phyloP scores from a whole-genome alignment of 2,113 vertebrate species.

The Psammodynastes pulverulentus region DNA sequence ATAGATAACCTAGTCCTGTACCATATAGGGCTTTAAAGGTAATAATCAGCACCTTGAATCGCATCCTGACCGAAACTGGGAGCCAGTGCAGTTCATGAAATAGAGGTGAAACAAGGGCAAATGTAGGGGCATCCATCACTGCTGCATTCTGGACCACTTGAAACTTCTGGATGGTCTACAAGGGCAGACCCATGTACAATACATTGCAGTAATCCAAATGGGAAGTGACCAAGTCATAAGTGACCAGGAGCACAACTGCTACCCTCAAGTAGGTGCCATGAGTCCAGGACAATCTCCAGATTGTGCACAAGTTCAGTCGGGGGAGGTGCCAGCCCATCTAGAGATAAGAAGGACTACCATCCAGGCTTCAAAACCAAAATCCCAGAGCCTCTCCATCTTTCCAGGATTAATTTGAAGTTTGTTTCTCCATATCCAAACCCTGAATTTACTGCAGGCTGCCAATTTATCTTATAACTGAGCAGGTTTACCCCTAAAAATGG shows the following conservation, averaged over 20 bases:
- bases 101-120: neutral
- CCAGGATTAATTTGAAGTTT: neutral
- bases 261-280: neutral
- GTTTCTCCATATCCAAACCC: neutral
- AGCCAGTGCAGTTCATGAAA: neutral
- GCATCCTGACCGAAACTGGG: neutral
- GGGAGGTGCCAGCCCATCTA: neutral
- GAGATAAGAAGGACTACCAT: neutral
- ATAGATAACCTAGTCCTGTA: neutral
- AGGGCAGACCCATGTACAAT: neutral
- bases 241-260: neutral
- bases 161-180: neutral
- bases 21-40: neutral
- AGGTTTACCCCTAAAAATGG: neutral
- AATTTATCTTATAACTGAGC: neutral
- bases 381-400: neutral
- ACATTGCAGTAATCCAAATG: neutral
- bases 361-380: neutral
- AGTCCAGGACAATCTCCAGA: neutral
- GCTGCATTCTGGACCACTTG: neutral
- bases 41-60: neutral
- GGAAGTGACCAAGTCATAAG: neutral
- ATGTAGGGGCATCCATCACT: neutral
- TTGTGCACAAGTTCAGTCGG: neutral
- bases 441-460: neutral